A percentile compares a stretch with the other conserved stretches of the same genome.
Conservation (phyloP, 2,888 invertebrate species). For the Aspidiotus destructor region DNA sequence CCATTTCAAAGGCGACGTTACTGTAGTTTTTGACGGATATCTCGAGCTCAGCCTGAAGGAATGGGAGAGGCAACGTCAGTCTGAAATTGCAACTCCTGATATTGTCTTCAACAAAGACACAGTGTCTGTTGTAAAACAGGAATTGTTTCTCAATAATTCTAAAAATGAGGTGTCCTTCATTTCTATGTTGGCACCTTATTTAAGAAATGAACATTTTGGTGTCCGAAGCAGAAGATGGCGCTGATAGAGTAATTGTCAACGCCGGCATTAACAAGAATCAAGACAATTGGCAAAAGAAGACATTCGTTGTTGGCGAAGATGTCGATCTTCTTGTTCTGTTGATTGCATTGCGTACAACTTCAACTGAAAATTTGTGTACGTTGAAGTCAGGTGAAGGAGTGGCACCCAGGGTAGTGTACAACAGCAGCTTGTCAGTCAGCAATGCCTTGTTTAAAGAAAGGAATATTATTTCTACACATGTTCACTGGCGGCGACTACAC, state of each 20-base stretch:
- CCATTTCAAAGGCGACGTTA: neutral
- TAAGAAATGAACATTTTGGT: neutral
- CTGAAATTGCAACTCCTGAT: neutral
- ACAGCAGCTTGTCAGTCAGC: too few species aligned
- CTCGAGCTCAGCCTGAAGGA: neutral
- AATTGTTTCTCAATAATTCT: neutral
- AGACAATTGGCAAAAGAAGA: neutral
- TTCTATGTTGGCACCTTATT: neutral
- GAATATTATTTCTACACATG: too few species aligned
- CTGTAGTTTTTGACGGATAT: neutral
- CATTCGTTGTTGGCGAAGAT: neutral
- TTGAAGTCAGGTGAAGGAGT: neutral
- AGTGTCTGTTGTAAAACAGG: slow-evolving; percentile 2
- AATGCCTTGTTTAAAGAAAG: too few species aligned
- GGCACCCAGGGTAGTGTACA: neutral
- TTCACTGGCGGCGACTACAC: too few species aligned
- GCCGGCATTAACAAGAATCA: neutral
- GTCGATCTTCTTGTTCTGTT: neutral
- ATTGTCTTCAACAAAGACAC: neutral
- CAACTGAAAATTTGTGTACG: neutral
- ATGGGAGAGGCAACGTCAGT: slow-evolving; percentile 1
- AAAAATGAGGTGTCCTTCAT: neutral
- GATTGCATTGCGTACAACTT: neutral
- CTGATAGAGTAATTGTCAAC: neutral
- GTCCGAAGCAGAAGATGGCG: neutral